Percentiles rank a stretch among this genome's conserved stretches.
Conservation (phyloP, 1,140 invertebrate genomes). For the Schlechtendalia chinensis region DNA sequence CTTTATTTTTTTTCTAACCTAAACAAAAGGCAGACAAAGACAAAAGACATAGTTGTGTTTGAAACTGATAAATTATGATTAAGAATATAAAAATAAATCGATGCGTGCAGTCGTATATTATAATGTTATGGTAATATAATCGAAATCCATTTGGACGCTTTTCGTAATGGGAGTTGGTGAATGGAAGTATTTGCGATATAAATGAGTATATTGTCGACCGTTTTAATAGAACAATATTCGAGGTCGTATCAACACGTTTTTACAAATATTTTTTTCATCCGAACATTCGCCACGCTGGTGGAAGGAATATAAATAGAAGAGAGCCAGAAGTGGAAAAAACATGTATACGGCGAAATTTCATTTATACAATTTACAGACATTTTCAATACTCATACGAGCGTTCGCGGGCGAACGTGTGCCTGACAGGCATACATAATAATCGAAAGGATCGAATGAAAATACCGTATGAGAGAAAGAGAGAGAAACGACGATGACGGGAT, state of each 20-base stretch:
- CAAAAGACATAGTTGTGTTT: too few relatives aligned
- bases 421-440: slow-evolving; percentile 45
- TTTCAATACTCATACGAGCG: slow-evolving; percentile 18
- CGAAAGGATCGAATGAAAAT: slow-evolving; percentile 17
- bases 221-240: background rate
- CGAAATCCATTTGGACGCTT: too few relatives aligned
- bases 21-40: too few relatives aligned
- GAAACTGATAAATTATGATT: too few relatives aligned
- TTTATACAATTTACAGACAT: slow-evolving; percentile 5
- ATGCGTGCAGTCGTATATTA: too few relatives aligned
- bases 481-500: background rate
- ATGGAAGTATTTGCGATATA: too few relatives aligned
- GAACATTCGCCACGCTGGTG: too few relatives aligned
- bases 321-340: background rate
- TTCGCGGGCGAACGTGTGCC: slow-evolving; percentile 3
- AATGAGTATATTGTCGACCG: background rate
- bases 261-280: background rate
- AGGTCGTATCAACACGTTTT: background rate
- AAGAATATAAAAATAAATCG: too few relatives aligned
- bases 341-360: slow-evolving; percentile 6
- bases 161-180: too few relatives aligned
- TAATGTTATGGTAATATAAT: too few relatives aligned
- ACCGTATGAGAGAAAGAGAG: background rate
- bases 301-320: too few relatives aligned
- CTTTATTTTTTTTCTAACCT: too few relatives aligned